These are phyloP conservation scores for Nematostella vectensis DNA, from an alignment of 92 coral and sea anemone genomes.

Conservation along the genomic window DNA sequence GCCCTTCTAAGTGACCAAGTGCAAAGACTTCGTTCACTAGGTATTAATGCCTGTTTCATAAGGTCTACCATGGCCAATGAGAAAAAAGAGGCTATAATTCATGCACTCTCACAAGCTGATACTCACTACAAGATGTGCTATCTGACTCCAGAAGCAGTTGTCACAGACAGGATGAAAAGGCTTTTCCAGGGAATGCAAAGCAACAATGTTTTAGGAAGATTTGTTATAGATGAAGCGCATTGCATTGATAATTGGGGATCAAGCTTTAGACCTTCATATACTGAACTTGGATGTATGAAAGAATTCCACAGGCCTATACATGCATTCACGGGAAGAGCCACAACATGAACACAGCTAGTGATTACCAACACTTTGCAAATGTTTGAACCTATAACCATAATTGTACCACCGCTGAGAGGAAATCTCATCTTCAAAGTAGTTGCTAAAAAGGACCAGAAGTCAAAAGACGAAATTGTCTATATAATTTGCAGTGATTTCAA, in stretches of 20 bases:
- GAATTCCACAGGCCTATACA: conserved; percentile 4
- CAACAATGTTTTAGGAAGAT: conserved; percentile 8
- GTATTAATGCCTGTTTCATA: conserved; percentile 40
- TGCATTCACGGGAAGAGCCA: conserved; percentile 33
- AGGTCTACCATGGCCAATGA: conserved; percentile 24
- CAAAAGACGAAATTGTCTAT: conserved; percentile 23
- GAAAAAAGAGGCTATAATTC: conserved; percentile 26
- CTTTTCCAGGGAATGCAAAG: conserved; percentile 4
- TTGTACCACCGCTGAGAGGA: conserved; percentile 3
- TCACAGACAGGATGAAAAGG: conserved; percentile 5
- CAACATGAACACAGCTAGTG: conserved; percentile 16
- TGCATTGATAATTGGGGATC: conserved; percentile 61
- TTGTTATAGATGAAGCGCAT: conserved; percentile 48
- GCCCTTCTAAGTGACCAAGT: conserved; percentile 51
- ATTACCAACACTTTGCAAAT: conserved; percentile 11
- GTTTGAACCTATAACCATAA: conserved; percentile 4
- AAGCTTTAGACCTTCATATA: conserved; percentile 42
- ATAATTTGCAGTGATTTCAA: conserved; percentile 8
- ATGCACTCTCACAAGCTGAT: conserved; percentile 11
- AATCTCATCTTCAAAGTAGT: conserved; percentile 26
- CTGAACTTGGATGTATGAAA: conserved; percentile 19
- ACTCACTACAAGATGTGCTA: conserved; percentile 38
- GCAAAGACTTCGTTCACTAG: conserved; percentile 12
- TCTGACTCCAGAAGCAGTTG: conserved; percentile 41
- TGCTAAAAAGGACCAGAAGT: conserved; percentile 28